Conservation (phyloP, 2,888 invertebrate genomes). For the Caenorhabditis sp. region DNA sequence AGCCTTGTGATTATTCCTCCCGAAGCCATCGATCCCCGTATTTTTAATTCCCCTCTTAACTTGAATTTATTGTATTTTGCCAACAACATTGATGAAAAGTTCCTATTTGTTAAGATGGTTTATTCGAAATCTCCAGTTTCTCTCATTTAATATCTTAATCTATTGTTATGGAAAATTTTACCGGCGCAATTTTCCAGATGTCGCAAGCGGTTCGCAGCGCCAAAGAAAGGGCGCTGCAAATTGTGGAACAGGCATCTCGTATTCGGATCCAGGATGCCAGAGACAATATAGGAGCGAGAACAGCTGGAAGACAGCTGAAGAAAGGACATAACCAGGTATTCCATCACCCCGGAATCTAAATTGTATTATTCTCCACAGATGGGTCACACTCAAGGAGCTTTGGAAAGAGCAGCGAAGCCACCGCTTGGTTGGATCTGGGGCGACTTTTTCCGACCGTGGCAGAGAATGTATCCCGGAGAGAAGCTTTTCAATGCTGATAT, state of each 20-base stretch:
- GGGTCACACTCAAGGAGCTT: constrained; percentile 76
- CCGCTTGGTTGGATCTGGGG: constrained; percentile 83
- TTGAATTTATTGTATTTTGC: constrained; percentile 1
- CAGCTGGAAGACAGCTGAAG: constrained; percentile 72
- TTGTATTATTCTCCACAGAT: constrained; percentile 45
- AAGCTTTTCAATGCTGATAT: constrained; percentile 80
- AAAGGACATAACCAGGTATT: constrained; percentile 77
- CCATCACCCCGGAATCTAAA: not conserved
- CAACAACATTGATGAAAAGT: constrained; percentile 6
- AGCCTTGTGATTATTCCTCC: constrained; percentile 1
- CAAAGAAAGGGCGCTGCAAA: constrained; percentile 76
- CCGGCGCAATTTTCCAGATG: constrained; percentile 31
- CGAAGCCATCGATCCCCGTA: not conserved
- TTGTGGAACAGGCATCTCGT: constrained; percentile 75
- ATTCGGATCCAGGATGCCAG: constrained; percentile 76
- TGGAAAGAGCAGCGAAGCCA: constrained; percentile 80
- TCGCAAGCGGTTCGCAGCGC: constrained; percentile 68
- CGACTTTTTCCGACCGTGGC: constrained; percentile 82
- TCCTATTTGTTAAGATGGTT: not conserved
- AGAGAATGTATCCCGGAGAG: constrained; percentile 81
- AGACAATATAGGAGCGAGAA: constrained; percentile 81
- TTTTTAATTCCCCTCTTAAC: not conserved
- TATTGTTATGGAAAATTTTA: no score
- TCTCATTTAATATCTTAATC: not conserved
- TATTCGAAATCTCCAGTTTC: not conserved